Evolutionary conservation across 2,113 vertebrate species (phyloP), one percentile per base, ranked within the genome.

Genomic region (Nothocercus nigrocapillus): DNA sequence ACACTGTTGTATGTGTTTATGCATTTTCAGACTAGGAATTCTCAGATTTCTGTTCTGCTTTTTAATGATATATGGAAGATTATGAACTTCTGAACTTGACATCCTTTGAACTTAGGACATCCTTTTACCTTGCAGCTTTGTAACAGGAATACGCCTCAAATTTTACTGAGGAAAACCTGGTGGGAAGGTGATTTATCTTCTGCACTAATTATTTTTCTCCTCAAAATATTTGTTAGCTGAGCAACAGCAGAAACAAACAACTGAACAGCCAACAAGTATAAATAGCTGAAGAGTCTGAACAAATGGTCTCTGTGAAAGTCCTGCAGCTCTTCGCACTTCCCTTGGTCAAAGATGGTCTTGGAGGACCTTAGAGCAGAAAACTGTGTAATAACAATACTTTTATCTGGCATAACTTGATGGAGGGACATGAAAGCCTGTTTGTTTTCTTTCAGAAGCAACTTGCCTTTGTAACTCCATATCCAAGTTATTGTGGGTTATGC

Each of bases 41-140:
- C 51, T 38, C 44, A 44, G 8, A 56, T 12, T 42, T 45, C 6
- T 62, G 10, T 80, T 38, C 12, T 58, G 24, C 32, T 73, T 28
- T 68, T 81, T 68, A 53, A 68, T 19, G 45, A 47, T 47, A 6
- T 47, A 4, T 47, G 45, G 45, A 47, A 47, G 45, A 47, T 47
- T 47, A 19, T 47, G 45, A 47, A 19, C 45, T 47, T 47, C 18
- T 20, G 19, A 47, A 47, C 45, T 47, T 19, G 45, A 19, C 19
- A 20, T 47, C 45, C 19, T 47, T 47, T 95, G 91, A 96, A 92
- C 85, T 93, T 83, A 51, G 75, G 61, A 93, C 27, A n/a, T 32
- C 68, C 9, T 85, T 90, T 75, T 75, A 21, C 76, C 53, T 88
- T 58, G 67, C 64, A 90, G 32, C 73, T 88, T 91, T 95, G 59